These are phyloP conservation scores for Tridacna gigas DNA, from an alignment of 2,888 invertebrate species.

Conservation along the genomic window DNA sequence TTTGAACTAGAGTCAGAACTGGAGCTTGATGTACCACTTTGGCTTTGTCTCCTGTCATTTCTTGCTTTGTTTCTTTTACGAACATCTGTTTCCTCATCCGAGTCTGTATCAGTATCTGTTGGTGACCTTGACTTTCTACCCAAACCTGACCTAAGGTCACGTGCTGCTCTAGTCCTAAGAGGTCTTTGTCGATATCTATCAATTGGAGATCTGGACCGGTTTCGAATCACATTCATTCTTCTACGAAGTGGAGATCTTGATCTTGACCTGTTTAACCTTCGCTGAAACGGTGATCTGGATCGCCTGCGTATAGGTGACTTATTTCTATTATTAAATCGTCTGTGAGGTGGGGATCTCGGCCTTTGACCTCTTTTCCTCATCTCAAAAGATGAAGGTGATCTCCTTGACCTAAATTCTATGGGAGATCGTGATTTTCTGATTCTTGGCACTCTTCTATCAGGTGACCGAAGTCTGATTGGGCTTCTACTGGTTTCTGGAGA, in stretches of 20 bases:
- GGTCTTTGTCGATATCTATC: slow-evolving; percentile 21
- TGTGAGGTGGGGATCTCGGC: slow-evolving; percentile 42
- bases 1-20: slow-evolving; percentile 46
- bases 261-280: slow-evolving; percentile 49
- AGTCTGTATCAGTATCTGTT: slow-evolving; percentile 45
- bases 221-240: background rate
- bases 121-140: slow-evolving; percentile 59
- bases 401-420: slow-evolving; percentile 20
- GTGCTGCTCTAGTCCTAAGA: slow-evolving; percentile 40
- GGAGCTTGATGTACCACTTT: slow-evolving; percentile 42
- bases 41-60: slow-evolving; percentile 21
- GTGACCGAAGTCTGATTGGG: slow-evolving; percentile 25
- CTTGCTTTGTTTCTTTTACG: slow-evolving; percentile 10
- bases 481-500: slow-evolving; percentile 29
- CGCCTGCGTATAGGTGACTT: slow-evolving; percentile 45
- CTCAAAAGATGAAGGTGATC: slow-evolving; percentile 32
- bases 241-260: slow-evolving; percentile 39
- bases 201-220: slow-evolving; percentile 34
- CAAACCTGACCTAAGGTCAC: slow-evolving; percentile 54
- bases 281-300: slow-evolving; percentile 24
- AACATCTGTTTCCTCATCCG: slow-evolving; percentile 35
- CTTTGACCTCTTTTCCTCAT: slow-evolving; percentile 22
- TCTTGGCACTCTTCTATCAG: slow-evolving; percentile 21
- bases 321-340: slow-evolving; percentile 28
- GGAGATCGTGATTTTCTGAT: slow-evolving; percentile 46